Evolutionary conservation across 2,113 vertebrate genomes (phyloP).

Genomic region (Odontesthes bonariensis): DNA sequence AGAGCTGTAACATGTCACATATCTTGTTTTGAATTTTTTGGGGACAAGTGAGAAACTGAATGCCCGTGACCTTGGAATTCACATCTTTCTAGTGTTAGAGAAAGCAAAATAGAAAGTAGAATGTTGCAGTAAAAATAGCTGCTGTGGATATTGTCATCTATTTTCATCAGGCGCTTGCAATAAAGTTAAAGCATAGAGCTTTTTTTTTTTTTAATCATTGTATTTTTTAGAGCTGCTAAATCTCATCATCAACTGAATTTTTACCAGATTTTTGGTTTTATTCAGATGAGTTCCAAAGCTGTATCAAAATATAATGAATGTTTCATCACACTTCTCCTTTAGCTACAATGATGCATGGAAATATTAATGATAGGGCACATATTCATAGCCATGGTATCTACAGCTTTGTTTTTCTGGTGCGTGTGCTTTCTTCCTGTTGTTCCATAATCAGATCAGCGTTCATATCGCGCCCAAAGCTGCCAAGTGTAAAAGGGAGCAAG

Average conservation of each 20-base stretch:
- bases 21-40: conserved; percentile 62
- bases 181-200: conserved; percentile 13
- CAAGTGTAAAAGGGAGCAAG: conserved; percentile 70
- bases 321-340: conserved; percentile 75
- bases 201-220: no score
- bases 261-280: conserved; percentile 52
- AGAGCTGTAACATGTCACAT: conserved; percentile 48
- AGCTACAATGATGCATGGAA: conserved; percentile 73
- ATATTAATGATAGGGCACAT: conserved; percentile 80
- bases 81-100: conserved; percentile 7
- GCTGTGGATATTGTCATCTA: conserved; percentile 19
- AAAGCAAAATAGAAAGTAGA: background rate
- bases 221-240: conserved; percentile 32
- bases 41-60: conserved; percentile 62
- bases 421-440: conserved; percentile 70
- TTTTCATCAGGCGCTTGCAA: conserved; percentile 31
- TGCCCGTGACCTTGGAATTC: conserved; percentile 64
- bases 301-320: conserved; percentile 76
- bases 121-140: conserved; percentile 17
- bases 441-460: conserved; percentile 78
- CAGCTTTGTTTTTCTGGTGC: conserved; percentile 53
- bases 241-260: conserved; percentile 19
- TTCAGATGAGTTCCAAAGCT: conserved; percentile 59
- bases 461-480: conserved; percentile 72
- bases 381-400: conserved; percentile 56